Base-by-base conservation (phyloP, 2,888 invertebrate species). In the Acrobasis suavella region DNA sequence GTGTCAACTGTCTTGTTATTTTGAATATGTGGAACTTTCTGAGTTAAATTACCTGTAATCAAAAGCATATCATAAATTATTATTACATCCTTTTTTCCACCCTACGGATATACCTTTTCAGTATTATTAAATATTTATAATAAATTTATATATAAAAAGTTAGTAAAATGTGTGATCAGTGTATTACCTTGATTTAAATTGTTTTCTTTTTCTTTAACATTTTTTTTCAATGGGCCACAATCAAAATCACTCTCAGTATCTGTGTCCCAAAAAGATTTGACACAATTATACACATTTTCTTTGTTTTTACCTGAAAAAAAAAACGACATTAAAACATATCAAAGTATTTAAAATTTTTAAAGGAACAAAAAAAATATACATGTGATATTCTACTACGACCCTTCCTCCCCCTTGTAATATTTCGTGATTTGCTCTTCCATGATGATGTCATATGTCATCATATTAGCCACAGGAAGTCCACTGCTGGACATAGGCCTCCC, bases 181-280 rank as follows among this genome's bases (percentile, higher is more conserved):
- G 65, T 64, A 50, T 51, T 58, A 65, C 65, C 72, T 72, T 62
- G 64, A 62, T 56, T 70, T 50, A 66, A 63, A 64, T 46, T 14
- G n/a, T 70, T 72, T 66, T 72, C 66, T 54, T 70, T 72, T 8
- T 64, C n/a, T 56, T 64, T 66, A 52, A 54, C 66, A 62, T 63
- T 73, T 37, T 68, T 65, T n/a, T 64, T 42, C 59, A 68, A 63
- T 32, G 67, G 62, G 0, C 38, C 65, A 59, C 67, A 63, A 62
- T 88, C 89, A 5, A 72, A 69, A 66, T 89, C 89, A 80, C 84
- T 89, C 71, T 90, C 90, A 58, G 74, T 75, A 69, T 90, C 90
- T 22, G 83, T 86, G 54, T 87, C 86, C 90, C 88, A 89, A 73
- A 88, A 89, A 12, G 78, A 75, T 71, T 80, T 86, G 0, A 74